These are phyloP conservation scores for Papilio xuthus DNA, from an alignment of 1,140 invertebrate species.

Conservation along the genomic window DNA sequence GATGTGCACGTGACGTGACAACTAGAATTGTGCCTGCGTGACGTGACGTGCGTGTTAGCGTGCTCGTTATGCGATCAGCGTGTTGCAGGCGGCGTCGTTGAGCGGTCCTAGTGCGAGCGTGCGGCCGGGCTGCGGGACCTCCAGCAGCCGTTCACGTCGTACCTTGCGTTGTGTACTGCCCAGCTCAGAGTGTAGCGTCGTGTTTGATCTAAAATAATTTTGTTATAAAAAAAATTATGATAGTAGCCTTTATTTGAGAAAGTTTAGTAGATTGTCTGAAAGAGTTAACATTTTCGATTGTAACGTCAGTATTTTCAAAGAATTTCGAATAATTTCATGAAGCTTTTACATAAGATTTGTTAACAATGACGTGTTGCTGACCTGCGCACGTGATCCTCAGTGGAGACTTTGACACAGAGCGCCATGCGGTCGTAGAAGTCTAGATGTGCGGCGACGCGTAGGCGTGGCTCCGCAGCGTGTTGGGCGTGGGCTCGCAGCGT, in stretches of 20 bases:
- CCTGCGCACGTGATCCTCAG: conserved; percentile 32
- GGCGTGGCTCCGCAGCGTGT: conserved; percentile 45
- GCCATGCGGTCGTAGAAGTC: conserved; percentile 57
- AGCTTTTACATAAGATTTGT: too few relatives aligned
- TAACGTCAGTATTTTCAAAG: too few relatives aligned
- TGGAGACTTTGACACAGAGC: conserved; percentile 53
- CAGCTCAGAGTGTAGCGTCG: conserved; percentile 38
- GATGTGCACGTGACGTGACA: neutral
- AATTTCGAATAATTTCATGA: too few relatives aligned
- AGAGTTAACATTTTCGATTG: too few relatives aligned
- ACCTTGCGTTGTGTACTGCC: conserved; percentile 41
- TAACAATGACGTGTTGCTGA: neutral
- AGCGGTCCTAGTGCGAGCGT: conserved; percentile 51
- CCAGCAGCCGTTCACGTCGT: conserved; percentile 37
- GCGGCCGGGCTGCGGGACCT: conserved; percentile 39
- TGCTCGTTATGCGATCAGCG: conserved; percentile 39
- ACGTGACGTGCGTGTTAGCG: neutral
- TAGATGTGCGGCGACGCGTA: conserved; percentile 50
- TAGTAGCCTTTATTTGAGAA: too few relatives aligned
- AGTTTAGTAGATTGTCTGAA: too few relatives aligned
- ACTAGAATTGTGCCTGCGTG: neutral
- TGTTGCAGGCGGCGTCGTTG: conserved; percentile 51
- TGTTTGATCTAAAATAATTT: conserved; percentile 23
- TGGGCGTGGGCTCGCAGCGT: conserved; percentile 35
- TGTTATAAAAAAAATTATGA: too few relatives aligned